These are phyloP conservation scores for Temnopleurus reevesii DNA, from an alignment of 53 echinoderm and acorn worm genomes.

Conservation along the genomic window DNA sequence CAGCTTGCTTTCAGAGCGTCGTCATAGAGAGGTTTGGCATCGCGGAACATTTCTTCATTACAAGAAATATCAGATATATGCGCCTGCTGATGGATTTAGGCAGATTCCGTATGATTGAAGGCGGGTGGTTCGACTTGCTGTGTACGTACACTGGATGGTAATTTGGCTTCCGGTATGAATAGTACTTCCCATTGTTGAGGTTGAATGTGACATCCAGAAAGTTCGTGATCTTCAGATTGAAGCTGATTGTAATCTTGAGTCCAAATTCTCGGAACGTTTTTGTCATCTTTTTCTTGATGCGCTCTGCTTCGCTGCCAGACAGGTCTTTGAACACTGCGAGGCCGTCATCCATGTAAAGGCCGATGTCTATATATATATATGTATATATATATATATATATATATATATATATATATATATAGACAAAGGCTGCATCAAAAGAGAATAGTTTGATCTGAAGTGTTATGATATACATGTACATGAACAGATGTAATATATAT, in stretches of 20 bases:
- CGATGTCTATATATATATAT: too few species aligned
- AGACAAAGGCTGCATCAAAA: too few species aligned
- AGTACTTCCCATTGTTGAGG: slow-evolving; percentile 29
- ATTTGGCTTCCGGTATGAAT: slow-evolving; percentile 46
- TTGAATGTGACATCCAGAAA: slow-evolving; percentile 47
- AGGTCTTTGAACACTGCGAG: slow-evolving; percentile 28
- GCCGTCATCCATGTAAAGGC: too few species aligned
- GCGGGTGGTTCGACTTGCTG: slow-evolving; percentile 38
- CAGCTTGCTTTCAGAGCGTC: slow-evolving; percentile 40
- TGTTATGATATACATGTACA: too few species aligned
- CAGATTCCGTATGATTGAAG: slow-evolving; percentile 16
- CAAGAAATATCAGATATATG: slow-evolving; percentile 9
- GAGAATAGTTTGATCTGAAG: too few species aligned
- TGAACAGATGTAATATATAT: too few species aligned
- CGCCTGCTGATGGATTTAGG: background rate
- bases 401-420: too few species aligned
- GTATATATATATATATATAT: too few species aligned
- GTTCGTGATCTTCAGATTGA: slow-evolving; percentile 48
- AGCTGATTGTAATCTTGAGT: slow-evolving; percentile 26
- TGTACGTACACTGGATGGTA: slow-evolving; percentile 37
- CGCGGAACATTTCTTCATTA: slow-evolving; percentile 1
- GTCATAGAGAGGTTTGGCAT: slow-evolving; percentile 46
- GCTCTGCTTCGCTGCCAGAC: slow-evolving; percentile 1
- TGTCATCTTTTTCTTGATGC: slow-evolving; percentile 36
- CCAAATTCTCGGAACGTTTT: slow-evolving; percentile 25